Conservation (phyloP, 2,113 vertebrate species). For the Datnioides undecimradiatus region DNA sequence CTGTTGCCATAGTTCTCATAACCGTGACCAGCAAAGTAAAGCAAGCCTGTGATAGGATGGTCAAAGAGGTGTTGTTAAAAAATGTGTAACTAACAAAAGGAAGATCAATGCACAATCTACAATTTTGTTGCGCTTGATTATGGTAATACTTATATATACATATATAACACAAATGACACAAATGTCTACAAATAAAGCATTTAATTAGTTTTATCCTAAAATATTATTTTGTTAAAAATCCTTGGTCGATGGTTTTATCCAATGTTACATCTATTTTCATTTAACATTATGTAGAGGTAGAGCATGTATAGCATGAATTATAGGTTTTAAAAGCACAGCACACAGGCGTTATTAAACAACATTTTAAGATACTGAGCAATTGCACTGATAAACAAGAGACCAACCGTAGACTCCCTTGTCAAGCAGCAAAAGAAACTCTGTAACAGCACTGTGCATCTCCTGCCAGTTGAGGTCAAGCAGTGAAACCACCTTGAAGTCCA, state of each 20-base stretch:
- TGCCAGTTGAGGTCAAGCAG: slow-evolving; percentile 89
- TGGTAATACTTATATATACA: no score
- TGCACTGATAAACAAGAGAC: slow-evolving; percentile 1
- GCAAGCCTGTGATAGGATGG: slow-evolving; percentile 81
- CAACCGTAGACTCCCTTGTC: slow-evolving; percentile 89
- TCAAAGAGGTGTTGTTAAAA: neutral
- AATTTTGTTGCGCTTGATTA: no score
- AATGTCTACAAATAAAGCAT: neutral
- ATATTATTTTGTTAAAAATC: slow-evolving; percentile 2
- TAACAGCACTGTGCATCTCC: slow-evolving; percentile 89
- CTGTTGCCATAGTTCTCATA: slow-evolving; percentile 93
- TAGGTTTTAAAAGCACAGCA: neutral
- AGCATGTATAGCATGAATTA: neutral
- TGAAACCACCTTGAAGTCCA: slow-evolving; percentile 92
- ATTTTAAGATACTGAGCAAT: neutral
- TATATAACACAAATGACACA: no score
- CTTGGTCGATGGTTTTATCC: no score
- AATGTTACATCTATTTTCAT: no score
- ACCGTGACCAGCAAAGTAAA: slow-evolving; percentile 90
- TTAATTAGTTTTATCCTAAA: neutral
- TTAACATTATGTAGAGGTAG: neutral
- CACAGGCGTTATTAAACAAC: neutral
- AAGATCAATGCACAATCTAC: no score
- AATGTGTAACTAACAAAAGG: neutral
- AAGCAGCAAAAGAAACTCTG: slow-evolving; percentile 89